These are phyloP conservation scores for Apis mellifera DNA, from an alignment of 1,140 invertebrate species.

Conservation along the genomic window DNA sequence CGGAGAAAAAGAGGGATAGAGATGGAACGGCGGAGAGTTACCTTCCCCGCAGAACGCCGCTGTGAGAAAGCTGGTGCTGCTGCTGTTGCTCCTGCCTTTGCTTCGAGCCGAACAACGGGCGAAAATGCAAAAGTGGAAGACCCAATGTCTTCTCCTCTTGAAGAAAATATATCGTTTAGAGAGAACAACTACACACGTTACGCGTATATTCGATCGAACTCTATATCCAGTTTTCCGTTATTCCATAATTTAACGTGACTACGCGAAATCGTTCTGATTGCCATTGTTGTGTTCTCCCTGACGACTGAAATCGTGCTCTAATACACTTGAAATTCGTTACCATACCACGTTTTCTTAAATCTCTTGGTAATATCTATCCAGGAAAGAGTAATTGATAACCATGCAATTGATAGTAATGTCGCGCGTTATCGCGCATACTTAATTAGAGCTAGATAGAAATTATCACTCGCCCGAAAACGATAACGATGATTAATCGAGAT, in stretches of 20 bases:
- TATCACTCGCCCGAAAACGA: not conserved
- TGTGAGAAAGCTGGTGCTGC: constrained; percentile 56
- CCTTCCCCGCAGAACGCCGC: constrained; percentile 17
- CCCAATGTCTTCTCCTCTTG: constrained; percentile 53
- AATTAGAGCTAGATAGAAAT: constrained; percentile 14
- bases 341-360: too few relatives aligned
- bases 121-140: constrained; percentile 55
- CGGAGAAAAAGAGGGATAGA: not conserved
- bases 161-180: constrained; percentile 49
- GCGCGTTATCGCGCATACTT: not conserved
- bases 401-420: too few relatives aligned
- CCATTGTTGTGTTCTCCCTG: not conserved
- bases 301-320: not conserved
- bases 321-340: too few relatives aligned
- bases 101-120: constrained; percentile 28
- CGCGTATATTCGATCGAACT: not conserved
- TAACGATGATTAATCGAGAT: constrained; percentile 42
- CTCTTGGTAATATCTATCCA: too few relatives aligned
- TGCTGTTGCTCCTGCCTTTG: constrained; percentile 11
- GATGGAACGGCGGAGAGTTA: not conserved
- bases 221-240: not conserved
- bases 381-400: not conserved
- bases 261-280: not conserved
- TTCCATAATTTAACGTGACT: not conserved
- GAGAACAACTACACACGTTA: constrained; percentile 25